Conservation (phyloP, 2,797 vertebrate species). For the Lepilemur septentrionalis region DNA sequence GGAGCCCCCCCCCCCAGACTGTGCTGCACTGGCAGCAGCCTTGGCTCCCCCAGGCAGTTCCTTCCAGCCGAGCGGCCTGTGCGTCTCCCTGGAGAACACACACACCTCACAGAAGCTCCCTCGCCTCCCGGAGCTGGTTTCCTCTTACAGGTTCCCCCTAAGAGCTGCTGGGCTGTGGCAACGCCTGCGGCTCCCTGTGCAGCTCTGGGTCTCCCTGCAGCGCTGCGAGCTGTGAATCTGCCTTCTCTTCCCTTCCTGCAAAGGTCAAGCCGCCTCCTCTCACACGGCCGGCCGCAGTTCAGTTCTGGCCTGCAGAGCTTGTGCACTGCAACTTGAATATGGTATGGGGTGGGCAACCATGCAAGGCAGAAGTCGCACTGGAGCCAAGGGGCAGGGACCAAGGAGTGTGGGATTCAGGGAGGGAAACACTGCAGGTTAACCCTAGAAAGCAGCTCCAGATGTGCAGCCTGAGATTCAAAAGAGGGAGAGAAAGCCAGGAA, state of each 20-base stretch:
- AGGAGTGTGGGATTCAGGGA: background rate
- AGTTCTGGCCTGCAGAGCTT: background rate
- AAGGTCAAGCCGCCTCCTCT: conserved; percentile 72
- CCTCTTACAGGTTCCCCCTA: conserved; percentile 78
- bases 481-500: background rate
- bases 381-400: background rate
- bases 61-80: background rate
- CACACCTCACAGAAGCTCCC: background rate
- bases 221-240: conserved; percentile 75
- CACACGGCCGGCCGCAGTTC: conserved; percentile 40
- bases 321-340: background rate
- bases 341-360: background rate
- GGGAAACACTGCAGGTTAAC: background rate
- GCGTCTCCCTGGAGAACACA: background rate
- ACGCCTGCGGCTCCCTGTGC: conserved; percentile 52
- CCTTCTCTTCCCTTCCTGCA: conserved; percentile 62
- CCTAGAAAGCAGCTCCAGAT: background rate
- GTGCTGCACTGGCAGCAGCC: background rate
- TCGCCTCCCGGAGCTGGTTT: conserved; percentile 74
- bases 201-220: conserved; percentile 67
- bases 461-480: background rate
- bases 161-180: background rate
- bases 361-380: background rate
- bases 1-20: conserved; percentile 10
- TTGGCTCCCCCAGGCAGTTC: background rate